Evolutionary conservation across 2,888 invertebrate genomes (phyloP).

Genomic region (Halictus ligatus): DNA sequence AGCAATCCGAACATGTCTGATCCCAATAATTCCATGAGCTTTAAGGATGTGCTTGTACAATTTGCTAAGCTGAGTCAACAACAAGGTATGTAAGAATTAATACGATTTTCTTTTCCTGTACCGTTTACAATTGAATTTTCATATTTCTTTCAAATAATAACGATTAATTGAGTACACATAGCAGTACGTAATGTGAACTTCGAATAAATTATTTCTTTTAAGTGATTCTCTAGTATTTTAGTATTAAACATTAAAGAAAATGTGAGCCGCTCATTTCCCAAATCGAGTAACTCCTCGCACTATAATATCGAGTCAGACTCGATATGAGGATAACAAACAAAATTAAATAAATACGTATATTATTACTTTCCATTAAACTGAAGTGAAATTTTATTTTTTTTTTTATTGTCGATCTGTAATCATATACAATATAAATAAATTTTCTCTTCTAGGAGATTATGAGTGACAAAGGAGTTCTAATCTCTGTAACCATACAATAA

Average conservation of each 20-base stretch:
- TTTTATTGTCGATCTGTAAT: too few relatives aligned
- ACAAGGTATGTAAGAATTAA: slow-evolving; percentile 76
- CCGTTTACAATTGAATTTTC: neutral
- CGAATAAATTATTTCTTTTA: neutral
- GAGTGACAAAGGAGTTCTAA: too few relatives aligned
- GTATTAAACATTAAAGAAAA: neutral
- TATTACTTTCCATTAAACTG: too few relatives aligned
- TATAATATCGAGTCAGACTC: too few relatives aligned
- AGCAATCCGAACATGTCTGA: slow-evolving; percentile 83
- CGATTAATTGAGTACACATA: neutral
- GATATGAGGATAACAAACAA: too few relatives aligned
- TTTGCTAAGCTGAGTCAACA: slow-evolving; percentile 88
- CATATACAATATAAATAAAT: too few relatives aligned
- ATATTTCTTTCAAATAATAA: neutral
- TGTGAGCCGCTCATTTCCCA: too few relatives aligned
- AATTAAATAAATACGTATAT: too few relatives aligned
- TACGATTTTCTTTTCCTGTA: neutral
- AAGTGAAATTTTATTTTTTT: too few relatives aligned
- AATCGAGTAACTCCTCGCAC: too few relatives aligned
- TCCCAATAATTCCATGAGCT: slow-evolving; percentile 85
- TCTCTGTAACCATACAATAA: too few relatives aligned
- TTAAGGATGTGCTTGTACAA: slow-evolving; percentile 91
- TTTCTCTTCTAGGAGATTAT: too few relatives aligned
- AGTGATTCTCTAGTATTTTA: neutral
- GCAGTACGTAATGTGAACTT: neutral